phyloP scores from a whole-genome alignment of 2,888 invertebrate genomes.

The Ariolimax columbianus region DNA sequence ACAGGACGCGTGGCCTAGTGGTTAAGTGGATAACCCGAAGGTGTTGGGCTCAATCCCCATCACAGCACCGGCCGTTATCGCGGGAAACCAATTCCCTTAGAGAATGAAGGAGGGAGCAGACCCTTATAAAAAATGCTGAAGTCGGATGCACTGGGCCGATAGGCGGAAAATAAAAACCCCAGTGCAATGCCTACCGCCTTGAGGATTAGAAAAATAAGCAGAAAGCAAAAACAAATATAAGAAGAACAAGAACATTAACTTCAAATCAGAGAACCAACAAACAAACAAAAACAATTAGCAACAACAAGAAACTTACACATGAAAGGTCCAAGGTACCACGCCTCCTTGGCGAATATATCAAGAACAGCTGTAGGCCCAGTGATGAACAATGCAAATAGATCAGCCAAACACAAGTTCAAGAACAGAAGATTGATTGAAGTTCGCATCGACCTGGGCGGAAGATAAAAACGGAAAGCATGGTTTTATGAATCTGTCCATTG shows the following conservation, averaged over 20 bases:
- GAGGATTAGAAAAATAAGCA: no score
- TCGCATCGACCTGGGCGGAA: conserved; percentile 81
- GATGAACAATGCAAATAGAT: conserved; percentile 91
- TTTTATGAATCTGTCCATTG: no score
- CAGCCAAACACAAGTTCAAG: conserved; percentile 94
- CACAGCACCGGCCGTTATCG: no score
- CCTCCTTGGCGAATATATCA: conserved; percentile 92
- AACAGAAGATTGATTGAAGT: conserved; percentile 96
- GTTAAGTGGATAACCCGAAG: no score
- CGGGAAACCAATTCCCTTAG: no score
- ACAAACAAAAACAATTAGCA: background rate
- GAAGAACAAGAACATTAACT: background rate
- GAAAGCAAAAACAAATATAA: background rate
- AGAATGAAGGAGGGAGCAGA: no score
- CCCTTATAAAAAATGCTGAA: no score
- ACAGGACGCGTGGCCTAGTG: no score
- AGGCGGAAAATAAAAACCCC: no score
- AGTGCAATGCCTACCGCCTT: no score
- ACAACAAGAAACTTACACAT: conserved; percentile 88
- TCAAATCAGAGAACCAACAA: background rate
- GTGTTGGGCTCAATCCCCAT: no score
- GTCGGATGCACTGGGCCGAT: no score
- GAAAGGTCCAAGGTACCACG: conserved; percentile 93
- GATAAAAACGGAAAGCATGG: background rate
- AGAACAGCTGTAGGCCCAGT: conserved; percentile 95